Evolutionary conservation across 64 coral and sea anemone genomes (phyloP), one percentile per base, ranked within the genome.

Genomic region (Acropora yongei): DNA sequence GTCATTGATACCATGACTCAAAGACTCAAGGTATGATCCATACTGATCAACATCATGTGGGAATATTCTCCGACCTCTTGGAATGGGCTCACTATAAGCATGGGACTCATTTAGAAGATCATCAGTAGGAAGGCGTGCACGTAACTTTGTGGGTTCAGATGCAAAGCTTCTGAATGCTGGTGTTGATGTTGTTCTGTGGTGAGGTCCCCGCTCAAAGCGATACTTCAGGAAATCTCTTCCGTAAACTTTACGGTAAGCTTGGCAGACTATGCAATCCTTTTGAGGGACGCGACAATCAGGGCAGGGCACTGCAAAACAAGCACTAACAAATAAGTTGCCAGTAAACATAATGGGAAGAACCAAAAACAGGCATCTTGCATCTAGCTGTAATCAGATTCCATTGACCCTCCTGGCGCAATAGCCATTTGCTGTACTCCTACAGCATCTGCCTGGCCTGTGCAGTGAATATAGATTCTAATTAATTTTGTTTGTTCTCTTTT

Each of bases 261-360:
- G 97, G 77, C 97, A 99, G 8, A 99, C 97, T 49, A 99, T 45
- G 63, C 97, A 99, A 40, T 99, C 94, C 88, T 94, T 99, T 74
- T 96, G 97, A 66, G 97, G 97, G 6, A 92, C 80, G 80, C 93
- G 88, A 46, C 97, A 99, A 41, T 91, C 82, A 6, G 88, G 83
- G 20, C 97, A 99, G 3, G 97, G 97, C 53, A 93, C 97, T 99
- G 46, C 18, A 60, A 76, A 74, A 12, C 16, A 14, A 14, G 9
- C 9, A 55, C 4, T 30, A 55, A 55, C 51, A 55, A 4, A 55
- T 4, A 55, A 55, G 4, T 55, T 5, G 4, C 9, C 51, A 9
- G 4, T 5, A 55, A 4, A 55, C 4, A 9, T 55, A 55, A 55
- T 55, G 51, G 51, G 9, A 55, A 9, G 51, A 4, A 55, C 9